Evolutionary conservation across 2,797 vertebrate species (phyloP).

Genomic region (Anguilla marmorata): DNA sequence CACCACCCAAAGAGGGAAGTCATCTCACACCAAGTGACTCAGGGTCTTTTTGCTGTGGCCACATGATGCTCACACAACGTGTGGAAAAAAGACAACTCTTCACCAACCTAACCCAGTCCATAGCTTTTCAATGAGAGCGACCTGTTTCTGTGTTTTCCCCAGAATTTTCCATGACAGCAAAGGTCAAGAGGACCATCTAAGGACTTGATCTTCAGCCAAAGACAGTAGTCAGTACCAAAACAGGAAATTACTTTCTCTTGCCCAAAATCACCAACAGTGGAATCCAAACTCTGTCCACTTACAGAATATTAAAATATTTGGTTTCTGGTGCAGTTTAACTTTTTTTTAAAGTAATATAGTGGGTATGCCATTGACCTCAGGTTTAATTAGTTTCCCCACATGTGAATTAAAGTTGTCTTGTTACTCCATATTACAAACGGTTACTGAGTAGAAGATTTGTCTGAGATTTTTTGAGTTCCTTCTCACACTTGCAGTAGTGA

Average conservation of each 20-base stretch:
- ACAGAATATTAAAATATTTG: not conserved
- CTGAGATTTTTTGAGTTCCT: conserved; percentile 22
- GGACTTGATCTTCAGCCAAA: not conserved
- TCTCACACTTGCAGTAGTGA: conserved; percentile 23
- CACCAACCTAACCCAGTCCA: not conserved
- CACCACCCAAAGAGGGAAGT: conserved; percentile 51
- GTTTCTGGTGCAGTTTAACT: not conserved
- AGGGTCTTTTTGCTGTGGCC: conserved; percentile 42
- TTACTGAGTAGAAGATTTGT: not conserved
- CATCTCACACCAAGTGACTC: conserved; percentile 53
- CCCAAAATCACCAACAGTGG: not conserved
- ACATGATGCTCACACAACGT: not conserved
- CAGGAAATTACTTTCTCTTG: not conserved
- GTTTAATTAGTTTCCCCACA: not conserved
- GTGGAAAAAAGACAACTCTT: not conserved
- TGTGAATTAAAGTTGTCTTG: not conserved
- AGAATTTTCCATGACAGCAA: conserved; percentile 40
- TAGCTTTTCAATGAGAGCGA: conserved; percentile 19
- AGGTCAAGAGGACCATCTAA: conserved; percentile 32
- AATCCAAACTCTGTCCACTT: not conserved
- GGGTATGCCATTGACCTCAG: not conserved
- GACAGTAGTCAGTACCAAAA: conserved; percentile 15
- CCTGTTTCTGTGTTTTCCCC: conserved; percentile 57
- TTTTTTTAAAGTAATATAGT: not conserved
- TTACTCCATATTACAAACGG: not conserved